Base-by-base conservation (phyloP, 2,888 invertebrate genomes). In the Xestia xanthographa region DNA sequence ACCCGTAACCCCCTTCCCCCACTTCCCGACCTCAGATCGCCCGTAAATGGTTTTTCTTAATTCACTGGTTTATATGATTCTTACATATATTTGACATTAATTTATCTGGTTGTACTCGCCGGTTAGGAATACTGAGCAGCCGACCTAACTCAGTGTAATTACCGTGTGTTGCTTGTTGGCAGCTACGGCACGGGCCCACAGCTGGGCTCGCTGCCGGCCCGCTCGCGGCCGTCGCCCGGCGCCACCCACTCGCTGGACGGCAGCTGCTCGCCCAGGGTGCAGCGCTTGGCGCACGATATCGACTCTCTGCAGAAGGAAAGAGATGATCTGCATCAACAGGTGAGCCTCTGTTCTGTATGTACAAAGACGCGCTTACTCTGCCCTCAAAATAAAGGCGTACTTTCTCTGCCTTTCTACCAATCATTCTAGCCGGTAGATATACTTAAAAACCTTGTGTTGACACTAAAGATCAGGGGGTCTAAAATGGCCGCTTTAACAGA, bases 261-360 rank as follows among this genome's bases (percentile, higher is more conserved):
- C 80, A 29, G 75, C 84, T 26, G 89, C 72, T 87, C 92, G 72
- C 90, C 91, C 80, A 66, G 89, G 83, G 67, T 92, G 92, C 72
- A 97, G 97, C 90, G 96, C 96, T 83, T 85, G 97, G 97, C 87
- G 22, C 97, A 96, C 80, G 97, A 98, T 77, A 93, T 97, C 20
- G 98, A 98, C 74, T 97, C 97, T 48, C 96, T 97, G 58, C 97
- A 97, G 85, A 97, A 95, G 69, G 98, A 98, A 86, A 96, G 97
- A 41, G 98, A 98, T 83, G 98, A 98, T 91, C 93, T 98, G 82
- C 97, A 97, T 66, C 97, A 97, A 79, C 98, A 98, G 97, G 98
- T 73, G 29, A 2, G 14, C 8, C 12, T 0, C 38, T 12, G 1
- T 5, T 11, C 20, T n/a, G n/a, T n/a, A n/a, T n/a, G n/a, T n/a